Evolutionary conservation across 2,888 invertebrate species (phyloP), one percentile per base, ranked within the genome.

Genomic region (Ichneumoninae sp.): DNA sequence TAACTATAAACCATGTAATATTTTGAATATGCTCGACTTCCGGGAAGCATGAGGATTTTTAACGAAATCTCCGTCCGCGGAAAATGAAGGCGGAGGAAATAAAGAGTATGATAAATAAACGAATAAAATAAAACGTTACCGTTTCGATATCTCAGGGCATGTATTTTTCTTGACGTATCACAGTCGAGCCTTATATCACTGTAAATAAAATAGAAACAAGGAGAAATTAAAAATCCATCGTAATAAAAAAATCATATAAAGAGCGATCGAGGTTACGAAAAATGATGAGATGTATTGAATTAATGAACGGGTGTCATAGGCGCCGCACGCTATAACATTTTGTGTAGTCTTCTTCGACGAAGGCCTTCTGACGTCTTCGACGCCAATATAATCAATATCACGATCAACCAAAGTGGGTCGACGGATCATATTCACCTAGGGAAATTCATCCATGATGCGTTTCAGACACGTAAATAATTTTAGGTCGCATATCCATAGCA

Each of bases 91-190:
- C 22, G 7, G 30, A 68, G n/a, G 22, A 69, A 65, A 36, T 16
- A n/a, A n/a, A 68, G 13, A 13, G n/a, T 26, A 22, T n/a, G 57
- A 68, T 40, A 52, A 80, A 80, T 62, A 22, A 22, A 74, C 47
- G 36, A 44, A 57, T 40, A 84, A 75, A 81, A 84, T 75, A 36
- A 83, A 81, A 79, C 65, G 16, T 84, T 84, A 81, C 81, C 81
- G 84, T 84, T 47, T 57, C 57, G 69, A 33, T 47, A 47, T 80
- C 68, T 80, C 68, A 62, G 30, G 72, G 40, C 76, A 80, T 77
- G 72, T 69, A 84, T 52, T 65, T 78, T 69, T 54, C 76, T 70
- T 54, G 70, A 65, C 22, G 36, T 65, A 54, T 81, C 76, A 65
- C 26, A 71, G 30, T 36, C 47, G 74, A 80, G 68, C 69, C 77